A percentile compares a stretch with the other conserved stretches of the same genome.
Evolutionary conservation across 2,888 invertebrate species (phyloP).

Genomic region (Alcis repandata): DNA sequence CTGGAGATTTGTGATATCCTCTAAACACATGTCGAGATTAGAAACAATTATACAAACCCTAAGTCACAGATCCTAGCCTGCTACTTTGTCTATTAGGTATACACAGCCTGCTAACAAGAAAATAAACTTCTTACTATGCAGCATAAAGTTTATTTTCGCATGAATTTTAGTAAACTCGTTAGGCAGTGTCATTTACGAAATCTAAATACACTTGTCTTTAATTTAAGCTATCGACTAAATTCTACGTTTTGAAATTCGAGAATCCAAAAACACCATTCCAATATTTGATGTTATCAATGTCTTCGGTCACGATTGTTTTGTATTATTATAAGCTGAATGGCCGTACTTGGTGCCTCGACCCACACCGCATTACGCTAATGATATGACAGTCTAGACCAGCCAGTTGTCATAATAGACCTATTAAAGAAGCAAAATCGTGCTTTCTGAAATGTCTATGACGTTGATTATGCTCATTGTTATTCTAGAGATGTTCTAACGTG

Average conservation of each 20-base stretch:
- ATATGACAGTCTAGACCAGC: constrained; percentile 46
- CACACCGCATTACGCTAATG: constrained; percentile 46
- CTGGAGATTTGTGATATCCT: constrained; percentile 33
- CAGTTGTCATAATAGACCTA: constrained; percentile 37
- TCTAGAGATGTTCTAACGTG: background rate
- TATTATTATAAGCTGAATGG: constrained; percentile 55
- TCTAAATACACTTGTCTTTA: constrained; percentile 27
- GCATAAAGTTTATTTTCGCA: constrained; percentile 3
- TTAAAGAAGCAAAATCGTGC: constrained; percentile 40
- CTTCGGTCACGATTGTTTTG: constrained; percentile 59
- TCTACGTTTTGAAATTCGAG: constrained; percentile 30
- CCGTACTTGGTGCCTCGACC: constrained; percentile 50
- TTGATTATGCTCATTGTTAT: constrained; percentile 18
- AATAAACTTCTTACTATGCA: background rate
- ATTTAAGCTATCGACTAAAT: constrained; percentile 29
- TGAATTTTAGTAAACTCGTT: constrained; percentile 4
- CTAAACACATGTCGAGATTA: constrained; percentile 37
- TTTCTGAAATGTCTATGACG: constrained; percentile 30
- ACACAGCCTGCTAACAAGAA: constrained; percentile 1
- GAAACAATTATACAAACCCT: constrained; percentile 37
- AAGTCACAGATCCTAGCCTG: constrained; percentile 3
- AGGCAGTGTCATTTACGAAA: constrained; percentile 21
- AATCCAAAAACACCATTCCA: constrained; percentile 34
- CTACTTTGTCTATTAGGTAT: constrained; percentile 9
- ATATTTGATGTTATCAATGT: constrained; percentile 48